These are phyloP conservation scores for Mugil cephalus DNA, from an alignment of 2,113 vertebrate species.

Conservation along the genomic window DNA sequence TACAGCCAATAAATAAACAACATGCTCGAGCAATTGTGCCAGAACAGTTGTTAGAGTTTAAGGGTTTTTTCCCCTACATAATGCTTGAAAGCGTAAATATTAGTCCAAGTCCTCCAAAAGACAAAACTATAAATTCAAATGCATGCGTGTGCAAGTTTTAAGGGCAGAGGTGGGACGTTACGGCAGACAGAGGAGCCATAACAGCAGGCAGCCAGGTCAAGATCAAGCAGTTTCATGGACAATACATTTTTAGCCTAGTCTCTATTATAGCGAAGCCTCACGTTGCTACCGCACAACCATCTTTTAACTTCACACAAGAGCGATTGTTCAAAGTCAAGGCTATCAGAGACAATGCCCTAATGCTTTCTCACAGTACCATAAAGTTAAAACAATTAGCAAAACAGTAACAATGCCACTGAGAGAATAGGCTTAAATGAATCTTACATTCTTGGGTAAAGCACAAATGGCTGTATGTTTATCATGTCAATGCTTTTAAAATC, in stretches of 20 bases:
- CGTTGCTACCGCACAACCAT: conserved; percentile 41
- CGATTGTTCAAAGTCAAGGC: conserved; percentile 68
- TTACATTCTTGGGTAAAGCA: too few relatives aligned
- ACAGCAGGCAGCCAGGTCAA: conserved; percentile 69
- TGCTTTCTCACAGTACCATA: neutral
- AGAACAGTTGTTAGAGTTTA: conserved; percentile 25
- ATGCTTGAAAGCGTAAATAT: conserved; percentile 16
- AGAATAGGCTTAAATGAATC: neutral
- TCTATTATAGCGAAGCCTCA: conserved; percentile 62
- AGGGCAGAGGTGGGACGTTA: conserved; percentile 26
- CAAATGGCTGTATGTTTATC: too few relatives aligned
- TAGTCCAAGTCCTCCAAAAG: conserved; percentile 6
- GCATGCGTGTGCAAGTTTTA: neutral
- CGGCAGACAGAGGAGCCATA: conserved; percentile 63
- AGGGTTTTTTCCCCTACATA: neutral
- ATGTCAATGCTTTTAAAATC: too few relatives aligned
- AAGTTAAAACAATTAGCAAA: neutral
- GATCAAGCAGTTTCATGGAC: conserved; percentile 76
- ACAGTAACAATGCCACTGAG: neutral
- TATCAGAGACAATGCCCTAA: conserved; percentile 22
- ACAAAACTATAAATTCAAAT: conserved; percentile 11
- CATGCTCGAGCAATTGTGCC: conserved; percentile 36
- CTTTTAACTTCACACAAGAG: conserved; percentile 46
- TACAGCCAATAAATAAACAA: conserved; percentile 56
- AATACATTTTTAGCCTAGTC: conserved; percentile 69